phyloP scores from a whole-genome alignment of 1,140 invertebrate genomes.

The Brachionus rotundiformis region DNA sequence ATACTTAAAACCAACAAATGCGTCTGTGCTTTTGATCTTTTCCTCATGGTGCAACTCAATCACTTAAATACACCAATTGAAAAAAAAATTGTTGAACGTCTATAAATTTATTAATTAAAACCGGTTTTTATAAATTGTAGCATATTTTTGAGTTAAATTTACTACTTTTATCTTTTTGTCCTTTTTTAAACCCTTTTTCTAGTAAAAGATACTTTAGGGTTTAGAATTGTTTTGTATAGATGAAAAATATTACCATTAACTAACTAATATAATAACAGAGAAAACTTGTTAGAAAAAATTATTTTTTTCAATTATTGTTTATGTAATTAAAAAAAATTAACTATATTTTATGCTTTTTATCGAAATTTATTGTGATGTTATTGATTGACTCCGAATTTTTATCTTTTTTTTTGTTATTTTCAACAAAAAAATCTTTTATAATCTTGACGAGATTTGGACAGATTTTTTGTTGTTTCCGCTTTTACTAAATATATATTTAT shows the following conservation, averaged over 20 bases:
- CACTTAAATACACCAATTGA: background rate
- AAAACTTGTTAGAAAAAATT: background rate
- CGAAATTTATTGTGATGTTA: background rate
- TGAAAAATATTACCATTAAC: background rate
- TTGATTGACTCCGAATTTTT: too few species aligned
- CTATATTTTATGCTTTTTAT: background rate
- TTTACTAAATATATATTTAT: background rate
- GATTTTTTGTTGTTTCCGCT: background rate
- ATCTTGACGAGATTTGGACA: background rate
- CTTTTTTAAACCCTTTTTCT: background rate
- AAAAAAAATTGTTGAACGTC: background rate
- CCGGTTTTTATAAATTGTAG: conserved; percentile 4
- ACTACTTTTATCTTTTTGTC: background rate
- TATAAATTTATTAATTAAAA: background rate
- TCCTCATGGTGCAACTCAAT: background rate
- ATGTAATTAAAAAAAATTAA: background rate
- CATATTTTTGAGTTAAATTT: background rate
- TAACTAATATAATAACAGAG: background rate
- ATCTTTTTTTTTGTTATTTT: background rate
- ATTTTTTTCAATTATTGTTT: background rate
- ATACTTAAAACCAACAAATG: background rate
- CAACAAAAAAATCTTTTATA: background rate
- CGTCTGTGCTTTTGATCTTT: background rate
- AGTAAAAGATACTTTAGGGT: background rate
- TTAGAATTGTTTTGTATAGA: conserved; percentile 3